phyloP scores from a whole-genome alignment of 2,888 invertebrate genomes.

The Pimpla rufipes region DNA sequence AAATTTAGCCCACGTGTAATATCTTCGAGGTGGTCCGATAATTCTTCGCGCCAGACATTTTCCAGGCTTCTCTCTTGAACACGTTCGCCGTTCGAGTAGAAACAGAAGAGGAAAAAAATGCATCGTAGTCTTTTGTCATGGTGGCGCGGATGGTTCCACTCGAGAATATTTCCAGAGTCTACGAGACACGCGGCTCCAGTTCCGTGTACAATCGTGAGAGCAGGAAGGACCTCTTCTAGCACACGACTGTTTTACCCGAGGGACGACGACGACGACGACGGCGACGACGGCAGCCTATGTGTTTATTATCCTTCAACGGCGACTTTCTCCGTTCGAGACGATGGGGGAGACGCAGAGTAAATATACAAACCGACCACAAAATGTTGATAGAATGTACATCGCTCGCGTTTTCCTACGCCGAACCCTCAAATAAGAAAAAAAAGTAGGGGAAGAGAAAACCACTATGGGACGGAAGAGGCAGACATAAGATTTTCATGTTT shows the following conservation, averaged over 20 bases:
- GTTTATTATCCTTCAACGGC: conserved; percentile 65
- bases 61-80: conserved; percentile 27
- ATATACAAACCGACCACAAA: conserved; percentile 1
- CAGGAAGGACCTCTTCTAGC: background rate
- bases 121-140: conserved; percentile 1
- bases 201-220: background rate
- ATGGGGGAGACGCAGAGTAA: conserved; percentile 2
- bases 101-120: background rate
- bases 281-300: background rate
- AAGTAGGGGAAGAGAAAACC: too few relatives aligned
- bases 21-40: background rate
- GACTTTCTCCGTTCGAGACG: conserved; percentile 14
- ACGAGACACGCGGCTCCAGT: background rate
- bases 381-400: conserved; percentile 1
- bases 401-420: conserved; percentile 8
- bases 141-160: conserved; percentile 23
- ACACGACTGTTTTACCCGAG: background rate
- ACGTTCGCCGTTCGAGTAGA: conserved; percentile 28
- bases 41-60: background rate
- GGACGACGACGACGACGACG: conserved; percentile 3
- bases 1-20: background rate
- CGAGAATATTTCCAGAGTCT: conserved; percentile 21
- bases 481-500: background rate
- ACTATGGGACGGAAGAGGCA: background rate
- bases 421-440: background rate